Base-by-base conservation (phyloP, 2,797 vertebrate genomes). In the Galaxias olidus region DNA sequence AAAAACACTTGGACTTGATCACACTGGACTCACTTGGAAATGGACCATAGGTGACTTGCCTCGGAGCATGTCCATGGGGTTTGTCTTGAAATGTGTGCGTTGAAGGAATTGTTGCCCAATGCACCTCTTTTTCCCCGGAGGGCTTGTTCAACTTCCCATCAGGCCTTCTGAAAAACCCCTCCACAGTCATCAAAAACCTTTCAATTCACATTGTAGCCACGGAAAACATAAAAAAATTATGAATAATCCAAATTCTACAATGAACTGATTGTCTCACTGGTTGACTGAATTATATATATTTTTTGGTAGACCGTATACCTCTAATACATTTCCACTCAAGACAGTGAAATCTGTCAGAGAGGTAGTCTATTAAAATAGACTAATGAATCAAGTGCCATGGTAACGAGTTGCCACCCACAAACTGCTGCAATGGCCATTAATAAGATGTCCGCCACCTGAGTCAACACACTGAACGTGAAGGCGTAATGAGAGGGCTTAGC, bases 401-500 rank as follows among this genome's bases (percentile, higher is more conserved):
- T 62, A 66, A 64, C 73, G 68, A 81, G 81, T 75, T 75, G 67
- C 85, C 85, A 83, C 79, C 84, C 82, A 84, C 78, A 69, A 63
- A 73, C 79, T 77, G 50, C 75, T 80, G 73, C 50, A 59, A 45
- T 63, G 72, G 63, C 78, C 80, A 81, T 87, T 85, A 82, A 78
- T 66, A 63, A 74, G 74, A 80, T 20, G 61, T 82, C 61, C 48
- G 63, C 67, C 90, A 91, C 88, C 88, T 90, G 86, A 86, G 82
- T 90, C 88, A 90, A 90, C 87, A 90, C 62, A 71, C 41, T 63
- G 10, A 70, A 63, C 55, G 64, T 63, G 60, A 65, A 13, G 55
- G 69, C 57, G 66, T 82, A 84, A 84, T 83, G 70, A 86, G 69
- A 63, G 66, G 76, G 62, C 78, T 79, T 62, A 74, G 64, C 61